phyloP scores from a whole-genome alignment of 2,113 vertebrate genomes.

The Deroptyus accipitrinus region DNA sequence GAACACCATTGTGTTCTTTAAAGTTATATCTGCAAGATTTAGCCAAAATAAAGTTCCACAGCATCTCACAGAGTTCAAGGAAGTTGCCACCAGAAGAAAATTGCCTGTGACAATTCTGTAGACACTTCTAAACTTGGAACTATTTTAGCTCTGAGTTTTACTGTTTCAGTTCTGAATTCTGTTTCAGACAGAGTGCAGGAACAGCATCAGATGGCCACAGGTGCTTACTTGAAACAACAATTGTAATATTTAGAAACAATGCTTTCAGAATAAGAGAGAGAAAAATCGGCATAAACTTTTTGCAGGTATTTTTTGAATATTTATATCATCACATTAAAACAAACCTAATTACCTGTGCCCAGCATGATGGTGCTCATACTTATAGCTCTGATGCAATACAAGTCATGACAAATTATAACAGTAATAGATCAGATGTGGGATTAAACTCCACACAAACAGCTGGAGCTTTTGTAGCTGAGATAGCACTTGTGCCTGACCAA shows the following conservation, averaged over 20 bases:
- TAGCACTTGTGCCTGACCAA: neutral
- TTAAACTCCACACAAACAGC: neutral
- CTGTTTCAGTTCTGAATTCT: neutral
- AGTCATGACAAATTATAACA: neutral
- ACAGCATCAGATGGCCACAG: neutral
- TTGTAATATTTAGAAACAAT: neutral
- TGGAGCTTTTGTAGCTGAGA: neutral
- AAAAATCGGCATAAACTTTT: neutral
- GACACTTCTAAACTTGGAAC: neutral
- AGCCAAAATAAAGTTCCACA: neutral
- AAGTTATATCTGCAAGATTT: neutral
- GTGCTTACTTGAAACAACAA: neutral
- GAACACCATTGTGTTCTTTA: neutral
- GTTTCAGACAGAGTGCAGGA: neutral
- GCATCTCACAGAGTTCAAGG: neutral
- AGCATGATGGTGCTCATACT: neutral
- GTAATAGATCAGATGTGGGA: neutral
- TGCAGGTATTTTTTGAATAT: neutral
- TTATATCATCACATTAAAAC: neutral
- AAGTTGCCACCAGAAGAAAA: neutral
- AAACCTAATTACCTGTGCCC: neutral
- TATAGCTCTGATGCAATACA: neutral
- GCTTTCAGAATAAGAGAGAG: neutral
- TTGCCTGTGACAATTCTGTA: neutral
- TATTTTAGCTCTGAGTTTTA: neutral